phyloP scores from a whole-genome alignment of 2,888 invertebrate genomes.

The Eupithecia tripunctaria region DNA sequence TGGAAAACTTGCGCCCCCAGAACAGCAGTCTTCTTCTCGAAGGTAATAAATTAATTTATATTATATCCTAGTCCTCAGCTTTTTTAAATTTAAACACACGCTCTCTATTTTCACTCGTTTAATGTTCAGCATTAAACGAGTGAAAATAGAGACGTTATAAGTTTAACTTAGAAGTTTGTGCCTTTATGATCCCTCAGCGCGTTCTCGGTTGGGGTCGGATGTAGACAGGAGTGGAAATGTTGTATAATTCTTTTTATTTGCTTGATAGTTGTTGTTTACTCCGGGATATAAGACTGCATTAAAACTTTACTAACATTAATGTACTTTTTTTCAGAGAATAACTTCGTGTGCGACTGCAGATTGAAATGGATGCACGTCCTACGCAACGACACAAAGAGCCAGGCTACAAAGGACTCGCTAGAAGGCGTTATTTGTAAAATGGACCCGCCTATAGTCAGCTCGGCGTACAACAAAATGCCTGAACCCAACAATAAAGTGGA shows the following conservation, averaged over 20 bases:
- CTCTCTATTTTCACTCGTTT: no score
- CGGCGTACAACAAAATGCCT: conserved; percentile 78
- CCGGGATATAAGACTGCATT: conserved; percentile 11
- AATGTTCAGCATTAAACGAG: conserved; percentile 64
- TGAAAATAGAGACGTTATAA: conserved; percentile 68
- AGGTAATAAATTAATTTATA: conserved; percentile 85
- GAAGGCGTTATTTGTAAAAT: conserved; percentile 89
- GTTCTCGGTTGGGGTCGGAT: conserved; percentile 57
- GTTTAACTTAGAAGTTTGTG: conserved; percentile 73
- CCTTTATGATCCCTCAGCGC: conserved; percentile 73
- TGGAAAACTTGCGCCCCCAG: conserved; percentile 90
- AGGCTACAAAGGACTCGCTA: conserved; percentile 87
- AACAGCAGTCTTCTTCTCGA: conserved; percentile 90
- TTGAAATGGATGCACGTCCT: conserved; percentile 91
- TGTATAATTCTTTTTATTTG: conserved; percentile 55
- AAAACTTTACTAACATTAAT: conserved; percentile 16
- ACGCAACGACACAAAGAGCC: conserved; percentile 89
- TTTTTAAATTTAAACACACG: conserved; percentile 66
- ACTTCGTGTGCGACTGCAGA: conserved; percentile 92
- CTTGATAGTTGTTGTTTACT: conserved; percentile 45
- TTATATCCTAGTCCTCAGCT: conserved; percentile 55
- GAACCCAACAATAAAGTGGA: conserved; percentile 65
- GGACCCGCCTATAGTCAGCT: conserved; percentile 80
- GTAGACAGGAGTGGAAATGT: conserved; percentile 55
- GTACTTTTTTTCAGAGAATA: conserved; percentile 87